Base-by-base conservation (phyloP, 2,888 invertebrate species). In the Nasonovia ribisnigri region DNA sequence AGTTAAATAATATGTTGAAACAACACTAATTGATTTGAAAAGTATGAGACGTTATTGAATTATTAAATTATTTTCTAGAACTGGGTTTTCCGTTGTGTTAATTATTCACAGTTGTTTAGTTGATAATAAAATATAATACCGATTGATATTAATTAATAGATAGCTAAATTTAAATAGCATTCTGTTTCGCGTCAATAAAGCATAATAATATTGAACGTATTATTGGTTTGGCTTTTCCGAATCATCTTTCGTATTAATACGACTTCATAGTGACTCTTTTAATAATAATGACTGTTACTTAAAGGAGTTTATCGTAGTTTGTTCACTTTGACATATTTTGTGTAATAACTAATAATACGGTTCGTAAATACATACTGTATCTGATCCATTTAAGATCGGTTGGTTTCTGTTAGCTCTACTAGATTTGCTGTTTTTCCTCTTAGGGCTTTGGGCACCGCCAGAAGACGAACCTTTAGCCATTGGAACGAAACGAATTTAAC, bases 391-490 rank as follows among this genome's bases (percentile, higher is more conserved):
- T 29, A n/a, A 46, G 11, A 87, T 24, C 16, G 60, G 43, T 42
- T 67, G 87, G 26, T 42, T 36, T 51, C 29, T 67, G 67, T 88
- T 92, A n/a, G 51, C 67, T n/a, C n/a, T 91, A n/a, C n/a, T 51
- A 51, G 29, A 51, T 29, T 43, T 88, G 42, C 87, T 48, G 88
- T 29, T 88, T 77, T 92, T 92, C 51, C 67, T 88, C 51, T 43
- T 77, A 16, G 87, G 92, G 20, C 48, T 92, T 24, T 36, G 92
- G 20, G 20, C 87, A n/a, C 46, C 36, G 29, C 87, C 87, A 3
- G 88, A 77, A 29, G 92, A 67, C 67, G 92, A 77, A 88, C 67
- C 87, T n/a, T 29, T 42, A 2, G 88, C 88, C 88, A 92, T 92
- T 36, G 6, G 43, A 43, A 67, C 43, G 29, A 51, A 36, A n/a